These are phyloP conservation scores for Zaprionus camerounensis DNA, from an alignment of 1,140 invertebrate genomes.

Conservation along the genomic window DNA sequence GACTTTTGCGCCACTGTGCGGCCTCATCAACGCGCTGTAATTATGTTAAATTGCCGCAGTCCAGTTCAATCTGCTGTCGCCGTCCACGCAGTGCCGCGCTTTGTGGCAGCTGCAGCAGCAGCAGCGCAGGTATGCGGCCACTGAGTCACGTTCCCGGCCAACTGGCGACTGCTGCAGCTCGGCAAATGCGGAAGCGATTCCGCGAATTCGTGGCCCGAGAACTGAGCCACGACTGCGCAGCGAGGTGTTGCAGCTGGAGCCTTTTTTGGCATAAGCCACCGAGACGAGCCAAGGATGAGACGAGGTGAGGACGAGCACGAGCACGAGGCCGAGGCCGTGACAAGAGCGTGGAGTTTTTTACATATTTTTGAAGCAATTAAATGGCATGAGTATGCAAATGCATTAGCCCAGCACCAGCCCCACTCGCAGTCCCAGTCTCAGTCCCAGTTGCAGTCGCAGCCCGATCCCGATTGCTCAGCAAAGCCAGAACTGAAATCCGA, in stretches of 20 bases:
- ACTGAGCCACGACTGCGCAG: conserved; percentile 59
- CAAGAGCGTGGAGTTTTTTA: conserved; percentile 67
- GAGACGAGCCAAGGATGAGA: conserved; percentile 20
- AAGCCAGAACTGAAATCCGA: conserved; percentile 11
- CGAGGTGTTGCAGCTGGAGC: conserved; percentile 55
- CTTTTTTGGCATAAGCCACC: conserved; percentile 72
- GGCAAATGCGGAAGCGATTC: conserved; percentile 76
- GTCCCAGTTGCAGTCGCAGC: conserved; percentile 7
- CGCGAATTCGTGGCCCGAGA: conserved; percentile 77
- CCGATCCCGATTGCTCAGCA: conserved; percentile 19
- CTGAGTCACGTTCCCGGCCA: conserved; percentile 74
- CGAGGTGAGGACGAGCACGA: conserved; percentile 6
- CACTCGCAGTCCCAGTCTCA: conserved; percentile 2
- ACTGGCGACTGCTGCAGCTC: conserved; percentile 43
- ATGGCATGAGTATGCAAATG: conserved; percentile 79
- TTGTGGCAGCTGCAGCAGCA: not conserved
- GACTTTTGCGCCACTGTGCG: conserved; percentile 29
- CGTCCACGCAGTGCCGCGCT: conserved; percentile 10
- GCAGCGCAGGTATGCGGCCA: conserved; percentile 66
- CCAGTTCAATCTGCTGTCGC: conserved; percentile 6
- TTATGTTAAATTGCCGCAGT: conserved; percentile 75
- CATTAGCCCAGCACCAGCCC: conserved; percentile 49
- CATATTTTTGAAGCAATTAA: conserved; percentile 80
- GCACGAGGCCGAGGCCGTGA: conserved; percentile 54
- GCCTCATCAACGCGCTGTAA: conserved; percentile 53